Base-by-base conservation (phyloP, 2,113 vertebrate species). In the Notiomystis cincta region DNA sequence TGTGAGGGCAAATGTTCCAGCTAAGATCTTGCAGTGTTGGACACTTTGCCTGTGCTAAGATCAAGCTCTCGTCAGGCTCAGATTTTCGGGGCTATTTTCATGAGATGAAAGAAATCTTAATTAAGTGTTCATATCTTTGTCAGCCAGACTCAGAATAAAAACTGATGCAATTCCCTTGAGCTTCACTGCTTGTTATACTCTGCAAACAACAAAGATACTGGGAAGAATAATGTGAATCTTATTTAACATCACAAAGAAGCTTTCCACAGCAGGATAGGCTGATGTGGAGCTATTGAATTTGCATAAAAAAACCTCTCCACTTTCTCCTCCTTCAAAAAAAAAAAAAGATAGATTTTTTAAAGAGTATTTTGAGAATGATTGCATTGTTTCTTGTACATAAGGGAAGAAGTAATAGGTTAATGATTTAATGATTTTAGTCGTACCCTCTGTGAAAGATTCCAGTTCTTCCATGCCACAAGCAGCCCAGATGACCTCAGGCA, bases 51-150 rank as follows among this genome's bases (percentile, higher is more conserved):
- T 93, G 90, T 18, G 1, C 44, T 60, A 16, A n/a, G 18, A 37
- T 77, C 58, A 15, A 75, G 54, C 69, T 88, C 62, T 85, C 22
- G 0, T 73, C 76, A 83, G 88, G 33, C 86, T 75, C 51, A 73
- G 67, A 90, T 95, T 82, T 90, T 83, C 82, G 48, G 60, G 76
- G 76, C 56, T 78, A 64, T 84, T 95, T 87, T 87, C 24, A 66
- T 27, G 44, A 83, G 64, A 89, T 91, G 64, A 96, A 96, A 97
- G 76, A 90, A 93, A 47, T 78, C 76, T 81, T 95, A 96, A 93
- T 96, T 95, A 93, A 93, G 54, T 62, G 79, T 51, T 92, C 80
- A 11, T 96, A 95, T 96, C 94, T 93, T 90, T 81, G 89, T 92
- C 80, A 89, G 65, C 72, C 93, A 97, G 91, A 65, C 91, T 95